Base-by-base conservation (phyloP, 1,140 invertebrate genomes). In the Lepidurus couesii region DNA sequence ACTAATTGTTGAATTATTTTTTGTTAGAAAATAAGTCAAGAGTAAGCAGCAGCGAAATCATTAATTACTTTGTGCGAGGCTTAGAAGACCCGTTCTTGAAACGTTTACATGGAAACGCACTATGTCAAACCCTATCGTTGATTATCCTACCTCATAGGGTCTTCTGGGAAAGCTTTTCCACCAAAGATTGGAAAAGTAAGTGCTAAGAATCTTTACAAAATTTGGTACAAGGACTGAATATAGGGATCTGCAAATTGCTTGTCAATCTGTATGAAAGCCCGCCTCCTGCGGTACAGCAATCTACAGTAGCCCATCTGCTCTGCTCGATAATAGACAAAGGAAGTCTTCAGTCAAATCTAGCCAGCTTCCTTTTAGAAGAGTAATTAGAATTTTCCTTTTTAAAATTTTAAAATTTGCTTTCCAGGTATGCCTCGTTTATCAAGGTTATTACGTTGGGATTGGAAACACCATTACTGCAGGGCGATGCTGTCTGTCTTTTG, bases 141-240 rank as follows among this genome's bases (percentile, higher is more conserved):
- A 21, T 65, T n/a, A 16, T 65, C 16, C 53, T 65, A 21, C 13
- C 53, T 3, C 16, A 65, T 21, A 65, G 21, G 53, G 8, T n/a
- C 53, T 65, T 65, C 21, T 65, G 53, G 53, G 16, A 65, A 65
- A 65, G 53, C 53, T 65, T 65, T 65, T 65, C 53, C 21, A n/a
- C 53, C 13, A 65, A 65, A 65, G 53, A 65, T 65, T 65, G 53
- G 53, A 65, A 65, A 65, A 13, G 53, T 65, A 9, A 65, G 13
- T 21, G 16, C 1, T 65, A n/a, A n/a, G 53, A n/a, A 11, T 7
- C 3, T 65, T 65, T 10, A n/a, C 0, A 7, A 1, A 0, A 65
- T 21, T 13, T 9, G 1, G 21, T 65, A 65, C 2, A n/a, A 21
- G 21, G 21, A 10, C 21, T 16, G 16, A 65, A 7, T 2, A 65